Evolutionary conservation across 1,140 invertebrate species (phyloP).

Genomic region (Hermetia illucens): DNA sequence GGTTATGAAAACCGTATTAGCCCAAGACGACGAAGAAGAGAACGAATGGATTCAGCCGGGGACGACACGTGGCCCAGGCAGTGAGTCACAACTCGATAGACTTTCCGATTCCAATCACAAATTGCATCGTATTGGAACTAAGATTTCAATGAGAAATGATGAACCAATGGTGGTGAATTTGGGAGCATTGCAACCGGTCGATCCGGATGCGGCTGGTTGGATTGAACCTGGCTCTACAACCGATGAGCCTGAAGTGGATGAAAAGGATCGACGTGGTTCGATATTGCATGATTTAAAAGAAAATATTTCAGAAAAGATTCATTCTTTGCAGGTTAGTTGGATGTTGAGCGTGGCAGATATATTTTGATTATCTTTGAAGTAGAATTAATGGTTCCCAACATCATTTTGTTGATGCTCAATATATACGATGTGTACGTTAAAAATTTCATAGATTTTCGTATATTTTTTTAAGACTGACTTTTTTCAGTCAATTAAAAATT

Average conservation of each 20-base stretch:
- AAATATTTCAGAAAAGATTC: slow-evolving; percentile 9
- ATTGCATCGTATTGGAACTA: slow-evolving; percentile 1
- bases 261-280: slow-evolving; percentile 15
- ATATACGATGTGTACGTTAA: too few species aligned
- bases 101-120: slow-evolving; percentile 1
- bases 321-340: slow-evolving; percentile 1
- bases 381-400: too few species aligned
- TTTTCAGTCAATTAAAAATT: too few species aligned
- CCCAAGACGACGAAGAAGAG: slow-evolving; percentile 14
- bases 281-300: slow-evolving; percentile 18
- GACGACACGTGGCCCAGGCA: neutral
- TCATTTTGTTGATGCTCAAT: too few species aligned
- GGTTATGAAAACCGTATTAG: slow-evolving; percentile 36
- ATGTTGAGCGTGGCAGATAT: too few species aligned
- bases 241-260: slow-evolving; percentile 17
- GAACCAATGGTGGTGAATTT: neutral
- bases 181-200: slow-evolving; percentile 6
- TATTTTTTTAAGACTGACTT: too few species aligned
- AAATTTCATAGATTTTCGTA: too few species aligned
- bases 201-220: slow-evolving; percentile 21
- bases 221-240: slow-evolving; percentile 23
- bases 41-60: slow-evolving; percentile 2
- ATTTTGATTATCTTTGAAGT: too few species aligned
- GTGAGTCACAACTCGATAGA: too few species aligned
- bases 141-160: neutral